Base-by-base conservation (phyloP, 92 coral and sea anemone species). In the Porites lobata region DNA sequence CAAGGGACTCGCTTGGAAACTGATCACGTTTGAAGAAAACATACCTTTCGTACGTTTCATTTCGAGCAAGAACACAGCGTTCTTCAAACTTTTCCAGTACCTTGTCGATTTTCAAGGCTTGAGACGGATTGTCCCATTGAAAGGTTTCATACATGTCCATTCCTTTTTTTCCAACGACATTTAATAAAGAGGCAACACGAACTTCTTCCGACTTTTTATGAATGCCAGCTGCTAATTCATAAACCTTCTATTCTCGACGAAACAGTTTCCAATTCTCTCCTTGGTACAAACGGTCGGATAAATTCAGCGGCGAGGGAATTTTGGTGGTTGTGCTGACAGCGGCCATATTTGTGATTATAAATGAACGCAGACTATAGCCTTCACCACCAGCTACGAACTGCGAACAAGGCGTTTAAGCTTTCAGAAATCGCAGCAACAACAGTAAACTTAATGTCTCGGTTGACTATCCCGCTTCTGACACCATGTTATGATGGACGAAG, bases 1-100 rank as follows among this genome's bases (percentile, higher is more conserved):
- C 22, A 21, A 21, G 22, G 22, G 22, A 21, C 22, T 21, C 22
- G 22, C 22, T 21, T 21, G 22, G 22, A 21, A 21, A 21, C 22
- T 21, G 22, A 63, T 66, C 78, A 9, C 72, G 73, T 62, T 89
- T 75, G 84, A 75, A 65, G 80, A 83, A 83, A 59, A 47, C 67
- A 66, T 65, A 88, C 53, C 92, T 64, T 68, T 88, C 84, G 78
- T 57, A 82, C 15, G 69, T 85, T 26, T 59, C 78, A 58, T 78
- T 90, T 8, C 26, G 24, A 5, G 29, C 82, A 29, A 86, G 90
- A 19, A 84, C 69, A 51, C 81, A 90, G 18, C 50, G 69, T 63
- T 90, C 90, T 20, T 79, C 90, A 13, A 85, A 79, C 85, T 85
- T 86, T 76, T 80, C 87, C 73, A 90, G 21, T 10, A 86, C 90